Evolutionary conservation across 2,888 invertebrate genomes (phyloP).

Genomic region (Agrochola litura): DNA sequence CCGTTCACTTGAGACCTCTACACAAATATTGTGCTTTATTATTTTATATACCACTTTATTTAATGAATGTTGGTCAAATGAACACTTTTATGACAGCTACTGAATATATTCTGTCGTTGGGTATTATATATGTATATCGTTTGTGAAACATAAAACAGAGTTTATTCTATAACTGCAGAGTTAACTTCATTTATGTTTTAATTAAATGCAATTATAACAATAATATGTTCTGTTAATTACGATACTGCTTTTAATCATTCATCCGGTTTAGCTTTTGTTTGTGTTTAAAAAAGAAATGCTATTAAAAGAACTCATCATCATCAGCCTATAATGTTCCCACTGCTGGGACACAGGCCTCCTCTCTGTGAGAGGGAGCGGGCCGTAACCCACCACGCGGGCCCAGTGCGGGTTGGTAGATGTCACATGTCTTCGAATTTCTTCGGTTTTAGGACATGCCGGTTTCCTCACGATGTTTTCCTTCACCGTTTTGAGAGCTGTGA

Average conservation of each 20-base stretch:
- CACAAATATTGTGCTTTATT: conserved; percentile 70
- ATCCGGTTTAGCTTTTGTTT: not conserved
- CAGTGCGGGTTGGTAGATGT: no score
- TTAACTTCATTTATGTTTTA: not conserved
- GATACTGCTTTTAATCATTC: not conserved
- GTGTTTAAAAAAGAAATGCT: not conserved
- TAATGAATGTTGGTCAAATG: conserved; percentile 32
- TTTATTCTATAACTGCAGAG: not conserved
- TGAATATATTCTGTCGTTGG: conserved; percentile 9
- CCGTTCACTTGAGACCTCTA: conserved; percentile 83
- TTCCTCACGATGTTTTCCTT: no score
- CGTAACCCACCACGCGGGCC: no score
- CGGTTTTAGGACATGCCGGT: no score
- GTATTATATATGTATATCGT: not conserved
- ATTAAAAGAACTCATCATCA: not conserved
- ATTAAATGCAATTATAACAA: conserved; percentile 5
- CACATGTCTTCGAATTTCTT: no score
- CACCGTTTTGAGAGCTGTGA: no score
- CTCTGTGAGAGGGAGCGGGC: no score
- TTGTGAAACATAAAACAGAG: not conserved
- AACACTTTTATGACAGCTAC: conserved; percentile 38
- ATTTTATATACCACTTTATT: conserved; percentile 57
- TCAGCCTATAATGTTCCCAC: no score
- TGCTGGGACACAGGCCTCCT: no score
- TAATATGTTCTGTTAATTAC: conserved; percentile 15